A percentile compares a stretch with the other conserved stretches of the same genome.
Evolutionary conservation across 1,140 invertebrate species (phyloP).

Genomic region (Maniola jurtina): DNA sequence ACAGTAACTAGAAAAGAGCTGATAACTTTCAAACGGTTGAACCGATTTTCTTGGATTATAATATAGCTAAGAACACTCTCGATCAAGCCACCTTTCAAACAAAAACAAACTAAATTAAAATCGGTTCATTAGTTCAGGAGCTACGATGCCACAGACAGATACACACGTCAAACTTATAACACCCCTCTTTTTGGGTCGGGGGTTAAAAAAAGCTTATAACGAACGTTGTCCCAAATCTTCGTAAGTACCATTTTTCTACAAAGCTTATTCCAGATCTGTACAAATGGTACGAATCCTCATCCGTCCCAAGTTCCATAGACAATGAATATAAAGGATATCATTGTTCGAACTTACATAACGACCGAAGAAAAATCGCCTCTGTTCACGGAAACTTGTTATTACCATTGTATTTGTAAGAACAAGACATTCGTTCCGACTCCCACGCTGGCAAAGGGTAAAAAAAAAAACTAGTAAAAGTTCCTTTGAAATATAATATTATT

Average conservation of each 20-base stretch:
- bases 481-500: too few species aligned
- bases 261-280: neutral
- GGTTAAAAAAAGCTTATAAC: neutral
- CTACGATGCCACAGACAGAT: too few species aligned
- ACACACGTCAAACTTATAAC: too few species aligned
- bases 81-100: too few species aligned
- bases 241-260: neutral
- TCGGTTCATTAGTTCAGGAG: too few species aligned
- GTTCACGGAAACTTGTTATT: slow-evolving; percentile 17
- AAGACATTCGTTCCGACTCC: slow-evolving; percentile 8
- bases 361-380: slow-evolving; percentile 13
- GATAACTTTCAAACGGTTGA: too few species aligned
- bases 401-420: slow-evolving; percentile 14
- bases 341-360: slow-evolving; percentile 13
- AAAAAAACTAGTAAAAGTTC: neutral
- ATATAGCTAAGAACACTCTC: too few species aligned
- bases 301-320: slow-evolving; percentile 4
- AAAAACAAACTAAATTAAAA: too few species aligned
- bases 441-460: slow-evolving; percentile 11
- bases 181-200: too few species aligned
- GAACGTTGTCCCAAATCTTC: neutral
- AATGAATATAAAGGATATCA: slow-evolving; percentile 20
- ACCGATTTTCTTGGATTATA: too few species aligned
- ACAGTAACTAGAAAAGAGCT: too few species aligned
- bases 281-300: neutral